Conservation (phyloP, 2,888 invertebrate species). For the Drosophila anceps region DNA sequence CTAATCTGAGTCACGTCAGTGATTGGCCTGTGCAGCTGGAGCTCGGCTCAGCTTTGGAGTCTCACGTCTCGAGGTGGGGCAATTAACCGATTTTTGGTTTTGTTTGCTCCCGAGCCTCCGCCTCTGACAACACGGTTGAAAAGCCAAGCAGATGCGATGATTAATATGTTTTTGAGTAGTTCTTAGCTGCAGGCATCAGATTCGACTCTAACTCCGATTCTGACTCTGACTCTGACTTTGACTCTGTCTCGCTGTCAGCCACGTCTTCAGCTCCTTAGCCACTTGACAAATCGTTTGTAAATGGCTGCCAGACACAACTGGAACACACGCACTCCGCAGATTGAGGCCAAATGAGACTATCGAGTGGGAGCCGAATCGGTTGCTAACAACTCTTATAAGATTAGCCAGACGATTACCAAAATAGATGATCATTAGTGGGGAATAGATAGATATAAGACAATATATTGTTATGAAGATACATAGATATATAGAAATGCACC, state of each 20-base stretch:
- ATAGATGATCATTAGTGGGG: slow-evolving; percentile 22
- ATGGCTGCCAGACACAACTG: slow-evolving; percentile 75
- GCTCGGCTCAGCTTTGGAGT: slow-evolving; percentile 1
- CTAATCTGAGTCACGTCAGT: slow-evolving; percentile 66
- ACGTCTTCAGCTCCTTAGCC: slow-evolving; percentile 15
- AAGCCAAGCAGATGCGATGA: slow-evolving; percentile 60
- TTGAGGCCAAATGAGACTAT: slow-evolving; percentile 1
- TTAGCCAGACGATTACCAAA: slow-evolving; percentile 29
- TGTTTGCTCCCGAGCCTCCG: slow-evolving; percentile 32
- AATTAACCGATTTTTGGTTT: slow-evolving; percentile 72
- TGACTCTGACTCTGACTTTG: slow-evolving; percentile 7
- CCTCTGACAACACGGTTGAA: slow-evolving; percentile 16
- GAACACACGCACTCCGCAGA: slow-evolving; percentile 72
- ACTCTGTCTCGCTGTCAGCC: background rate
- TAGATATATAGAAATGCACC: background rate
- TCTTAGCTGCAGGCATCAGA: slow-evolving; percentile 66
- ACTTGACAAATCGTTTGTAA: slow-evolving; percentile 77
- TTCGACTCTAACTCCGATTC: background rate
- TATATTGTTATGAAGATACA: background rate
- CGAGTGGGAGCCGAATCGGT: slow-evolving; percentile 22
- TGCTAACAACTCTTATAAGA: slow-evolving; percentile 32
- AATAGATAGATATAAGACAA: too few species aligned
- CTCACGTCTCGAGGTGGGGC: slow-evolving; percentile 43
- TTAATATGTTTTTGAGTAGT: slow-evolving; percentile 81
- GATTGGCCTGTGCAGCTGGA: slow-evolving; percentile 41